Conservation (phyloP, 1,140 invertebrate species). For the Dolichoris vasculosae region DNA sequence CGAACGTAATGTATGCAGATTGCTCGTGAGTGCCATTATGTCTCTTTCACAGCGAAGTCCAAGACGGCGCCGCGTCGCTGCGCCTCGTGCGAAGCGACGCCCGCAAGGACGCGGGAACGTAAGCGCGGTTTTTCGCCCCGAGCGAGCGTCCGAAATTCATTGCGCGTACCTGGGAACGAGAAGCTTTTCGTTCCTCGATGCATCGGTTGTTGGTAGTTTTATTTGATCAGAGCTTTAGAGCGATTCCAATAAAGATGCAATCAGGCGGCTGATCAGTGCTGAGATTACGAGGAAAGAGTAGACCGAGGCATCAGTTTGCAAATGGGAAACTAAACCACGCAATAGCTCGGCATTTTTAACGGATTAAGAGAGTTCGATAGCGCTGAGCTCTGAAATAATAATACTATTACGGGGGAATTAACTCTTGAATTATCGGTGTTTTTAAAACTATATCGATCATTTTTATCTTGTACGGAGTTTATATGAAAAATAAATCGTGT, state of each 20-base stretch:
- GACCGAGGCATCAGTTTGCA: background rate
- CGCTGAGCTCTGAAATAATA: background rate
- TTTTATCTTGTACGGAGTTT: background rate
- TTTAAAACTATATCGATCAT: background rate
- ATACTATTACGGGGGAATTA: background rate
- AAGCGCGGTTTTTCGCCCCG: background rate
- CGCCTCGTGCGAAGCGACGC: constrained; percentile 17
- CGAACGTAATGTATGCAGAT: constrained; percentile 71
- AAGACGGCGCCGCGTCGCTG: no score
- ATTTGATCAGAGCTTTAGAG: background rate
- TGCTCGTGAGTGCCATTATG: constrained; percentile 67
- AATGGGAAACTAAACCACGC: background rate
- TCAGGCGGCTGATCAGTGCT: background rate
- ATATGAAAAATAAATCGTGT: no score
- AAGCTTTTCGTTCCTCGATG: background rate
- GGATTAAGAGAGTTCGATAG: background rate
- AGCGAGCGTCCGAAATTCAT: background rate
- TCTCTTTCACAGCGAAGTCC: constrained; percentile 59
- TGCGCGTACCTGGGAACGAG: background rate
- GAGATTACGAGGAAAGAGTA: background rate
- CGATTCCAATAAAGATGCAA: background rate
- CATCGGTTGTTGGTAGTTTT: background rate
- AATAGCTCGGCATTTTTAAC: background rate
- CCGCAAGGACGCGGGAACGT: background rate
- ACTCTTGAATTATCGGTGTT: background rate